Base-by-base conservation (phyloP, 2,113 vertebrate species). In the Barbus barbus region DNA sequence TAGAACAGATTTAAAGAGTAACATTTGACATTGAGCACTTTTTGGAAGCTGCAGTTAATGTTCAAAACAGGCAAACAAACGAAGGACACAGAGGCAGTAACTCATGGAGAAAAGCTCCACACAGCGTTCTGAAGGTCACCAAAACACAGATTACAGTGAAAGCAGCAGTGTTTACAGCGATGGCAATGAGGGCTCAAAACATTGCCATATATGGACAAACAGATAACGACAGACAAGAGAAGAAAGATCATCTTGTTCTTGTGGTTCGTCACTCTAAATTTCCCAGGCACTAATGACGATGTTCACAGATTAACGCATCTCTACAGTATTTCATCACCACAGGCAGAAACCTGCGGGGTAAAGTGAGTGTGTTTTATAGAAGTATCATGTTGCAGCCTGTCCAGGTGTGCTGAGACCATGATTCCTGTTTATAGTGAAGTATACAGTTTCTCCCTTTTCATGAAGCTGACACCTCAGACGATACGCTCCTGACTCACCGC, bases 391-490 rank as follows among this genome's bases (percentile, higher is more conserved):
- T 72, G 38, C 72, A 53, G 22, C 9, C 65, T 46, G 78, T 86
- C 82, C 87, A 89, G 82, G 69, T 89, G 90, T 79, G 73, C 41
- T 24, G 5, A 80, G 86, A 87, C 86, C 53, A n/a, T 58, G 53
- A 58, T 58, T n/a, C 53, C 9, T n/a, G 53, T 58, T 58, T 75
- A 76, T 22, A 61, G 61, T 41, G 56, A 65, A 61, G 74, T 82
- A 60, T 90, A 82, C 82, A 24, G 87, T 90, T 91, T 67, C 85
- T 76, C 20, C n/a, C 44, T 75, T 61, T 82, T 22, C 61, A 83
- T 44, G 77, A 9, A 16, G 31, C 48, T 71, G 74, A 84, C 60
- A 44, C 38, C 14, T 5, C 74, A 56, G 63, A 81, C 24, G 5
- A 38, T 22, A 76, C 67, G 6, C 9, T 18, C 77, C 63, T 69